Evolutionary conservation across 2,113 vertebrate species (phyloP).

Genomic region (Mustela nigripes): DNA sequence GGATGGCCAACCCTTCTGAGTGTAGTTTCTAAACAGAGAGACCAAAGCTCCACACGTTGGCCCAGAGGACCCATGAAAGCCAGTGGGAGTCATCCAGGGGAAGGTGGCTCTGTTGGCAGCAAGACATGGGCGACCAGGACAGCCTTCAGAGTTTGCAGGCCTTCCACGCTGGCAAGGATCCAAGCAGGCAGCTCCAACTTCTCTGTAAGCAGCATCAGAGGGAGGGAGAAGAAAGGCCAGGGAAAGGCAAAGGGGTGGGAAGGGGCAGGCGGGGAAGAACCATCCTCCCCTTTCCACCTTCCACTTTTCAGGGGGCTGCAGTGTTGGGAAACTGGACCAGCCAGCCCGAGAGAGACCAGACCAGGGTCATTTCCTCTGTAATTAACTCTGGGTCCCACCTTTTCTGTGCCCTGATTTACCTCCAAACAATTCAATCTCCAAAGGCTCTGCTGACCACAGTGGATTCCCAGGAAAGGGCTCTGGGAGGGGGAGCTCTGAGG

Average conservation of each 20-base stretch:
- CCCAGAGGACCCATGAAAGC: slow-evolving; percentile 49
- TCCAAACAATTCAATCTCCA: slow-evolving; percentile 65
- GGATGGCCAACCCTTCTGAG: slow-evolving; percentile 74
- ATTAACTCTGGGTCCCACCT: slow-evolving; percentile 23
- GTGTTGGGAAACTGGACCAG: background rate
- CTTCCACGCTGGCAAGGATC: background rate
- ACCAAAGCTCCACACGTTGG: slow-evolving; percentile 83
- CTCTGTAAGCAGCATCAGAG: background rate
- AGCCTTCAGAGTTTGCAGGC: background rate
- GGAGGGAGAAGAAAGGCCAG: background rate
- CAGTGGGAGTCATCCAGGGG: background rate
- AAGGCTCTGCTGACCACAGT: slow-evolving; percentile 40
- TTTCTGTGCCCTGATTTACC: background rate
- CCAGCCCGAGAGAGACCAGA: background rate
- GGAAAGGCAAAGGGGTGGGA: background rate
- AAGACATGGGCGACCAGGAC: background rate
- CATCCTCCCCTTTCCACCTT: background rate
- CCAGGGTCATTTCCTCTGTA: slow-evolving; percentile 27
- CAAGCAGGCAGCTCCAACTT: background rate
- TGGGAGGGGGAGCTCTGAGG: background rate
- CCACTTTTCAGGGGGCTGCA: background rate
- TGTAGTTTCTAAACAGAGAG: slow-evolving; percentile 80
- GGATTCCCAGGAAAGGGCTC: background rate
- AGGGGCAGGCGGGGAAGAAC: background rate
- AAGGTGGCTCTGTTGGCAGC: background rate